Evolutionary conservation across 1,140 invertebrate species (phyloP).

Genomic region (Potamilus streckersoni): DNA sequence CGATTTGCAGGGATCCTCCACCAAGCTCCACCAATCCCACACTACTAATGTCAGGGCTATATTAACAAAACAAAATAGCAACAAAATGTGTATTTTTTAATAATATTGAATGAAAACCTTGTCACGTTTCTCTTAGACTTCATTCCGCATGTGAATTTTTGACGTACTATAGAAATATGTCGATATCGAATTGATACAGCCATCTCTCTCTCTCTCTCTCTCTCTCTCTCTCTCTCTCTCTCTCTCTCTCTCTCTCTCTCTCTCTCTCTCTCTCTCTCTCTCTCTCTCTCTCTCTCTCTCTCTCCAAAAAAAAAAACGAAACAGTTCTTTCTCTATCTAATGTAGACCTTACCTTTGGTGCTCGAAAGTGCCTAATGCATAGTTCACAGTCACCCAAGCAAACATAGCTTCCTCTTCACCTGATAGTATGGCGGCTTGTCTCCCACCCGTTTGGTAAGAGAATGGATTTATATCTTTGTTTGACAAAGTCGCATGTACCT

Average conservation of each 20-base stretch:
- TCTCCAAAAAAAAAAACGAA: too few species aligned
- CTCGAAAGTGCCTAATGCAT: constrained; percentile 42
- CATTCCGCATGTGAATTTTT: neutral
- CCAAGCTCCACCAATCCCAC: constrained; percentile 71
- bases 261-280: too few species aligned
- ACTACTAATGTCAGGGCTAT: constrained; percentile 15
- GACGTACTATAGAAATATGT: too few species aligned
- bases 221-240: too few species aligned
- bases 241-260: too few species aligned
- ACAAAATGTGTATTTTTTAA: neutral
- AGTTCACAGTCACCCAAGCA: constrained; percentile 70
- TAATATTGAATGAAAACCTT: neutral
- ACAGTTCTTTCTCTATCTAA: neutral
- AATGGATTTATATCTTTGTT: constrained; percentile 39
- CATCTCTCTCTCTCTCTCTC: too few species aligned
- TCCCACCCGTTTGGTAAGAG: constrained; percentile 19
- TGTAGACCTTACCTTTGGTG: constrained; percentile 10
- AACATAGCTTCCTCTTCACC: constrained; percentile 67
- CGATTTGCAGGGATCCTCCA: constrained; percentile 72
- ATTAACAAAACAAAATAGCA: constrained; percentile 13
- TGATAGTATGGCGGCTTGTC: constrained; percentile 64
- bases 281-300: too few species aligned
- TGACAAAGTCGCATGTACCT: constrained; percentile 6
- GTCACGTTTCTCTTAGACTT: neutral
- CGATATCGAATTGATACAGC: too few species aligned